Evolutionary conservation across 2,797 vertebrate genomes (phyloP).

Genomic region (Parauchenoglanis ngamensis): DNA sequence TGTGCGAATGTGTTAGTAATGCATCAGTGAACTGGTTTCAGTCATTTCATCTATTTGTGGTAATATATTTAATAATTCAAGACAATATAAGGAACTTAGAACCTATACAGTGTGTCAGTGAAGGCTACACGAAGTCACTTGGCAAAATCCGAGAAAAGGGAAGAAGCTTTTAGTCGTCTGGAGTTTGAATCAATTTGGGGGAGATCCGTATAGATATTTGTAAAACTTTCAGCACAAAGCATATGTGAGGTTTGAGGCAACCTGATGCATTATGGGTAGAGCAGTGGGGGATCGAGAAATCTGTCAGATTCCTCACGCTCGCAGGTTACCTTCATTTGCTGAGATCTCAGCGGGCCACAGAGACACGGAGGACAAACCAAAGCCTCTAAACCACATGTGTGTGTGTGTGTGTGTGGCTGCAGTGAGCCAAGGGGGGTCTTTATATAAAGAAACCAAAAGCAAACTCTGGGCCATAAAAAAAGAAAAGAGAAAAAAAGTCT

Average conservation of each 20-base stretch:
- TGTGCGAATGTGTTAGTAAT: neutral
- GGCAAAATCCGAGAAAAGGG: neutral
- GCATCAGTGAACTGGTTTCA: neutral
- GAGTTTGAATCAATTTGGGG: neutral
- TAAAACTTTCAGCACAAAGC: neutral
- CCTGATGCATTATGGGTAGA: neutral
- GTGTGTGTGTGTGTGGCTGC: neutral
- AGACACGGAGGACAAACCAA: neutral
- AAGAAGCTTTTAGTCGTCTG: neutral
- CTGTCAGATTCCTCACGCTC: neutral
- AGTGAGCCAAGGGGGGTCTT: neutral
- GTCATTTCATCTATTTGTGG: neutral
- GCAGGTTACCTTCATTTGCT: neutral
- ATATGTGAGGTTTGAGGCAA: neutral
- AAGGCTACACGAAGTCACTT: neutral
- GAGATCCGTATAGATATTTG: neutral
- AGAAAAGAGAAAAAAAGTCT: too few relatives aligned
- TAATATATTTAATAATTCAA: neutral
- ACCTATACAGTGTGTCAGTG: neutral
- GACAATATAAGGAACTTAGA: neutral
- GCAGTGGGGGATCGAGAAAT: constrained; percentile 2
- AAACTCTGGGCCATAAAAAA: neutral
- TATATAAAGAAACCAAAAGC: neutral
- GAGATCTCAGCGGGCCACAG: constrained; percentile 10
- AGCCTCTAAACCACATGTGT: neutral